phyloP scores from a whole-genome alignment of 2,888 invertebrate genomes.

The Aleiodes alternator region DNA sequence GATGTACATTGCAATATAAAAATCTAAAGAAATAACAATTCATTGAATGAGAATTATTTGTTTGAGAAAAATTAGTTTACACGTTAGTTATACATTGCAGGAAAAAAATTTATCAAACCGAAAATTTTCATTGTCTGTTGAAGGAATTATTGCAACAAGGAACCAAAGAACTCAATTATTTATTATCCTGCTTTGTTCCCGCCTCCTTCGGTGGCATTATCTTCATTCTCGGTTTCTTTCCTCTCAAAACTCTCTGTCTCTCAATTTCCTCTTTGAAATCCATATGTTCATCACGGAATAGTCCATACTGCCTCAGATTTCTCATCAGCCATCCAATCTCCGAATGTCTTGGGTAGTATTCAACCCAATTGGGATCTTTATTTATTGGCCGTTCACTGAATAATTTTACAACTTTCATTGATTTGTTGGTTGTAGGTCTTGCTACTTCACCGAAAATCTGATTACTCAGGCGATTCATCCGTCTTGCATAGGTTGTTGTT shows the following conservation, averaged over 20 bases:
- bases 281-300: slow-evolving; percentile 91
- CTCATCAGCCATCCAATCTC: slow-evolving; percentile 86
- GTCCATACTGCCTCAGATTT: slow-evolving; percentile 84
- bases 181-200: slow-evolving; percentile 48
- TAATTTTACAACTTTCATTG: slow-evolving; percentile 88
- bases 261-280: slow-evolving; percentile 93
- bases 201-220: slow-evolving; percentile 53
- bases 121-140: slow-evolving; percentile 36
- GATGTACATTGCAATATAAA: background rate
- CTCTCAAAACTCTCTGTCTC: slow-evolving; percentile 84
- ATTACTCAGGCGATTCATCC: slow-evolving; percentile 91
- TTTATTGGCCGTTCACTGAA: slow-evolving; percentile 87
- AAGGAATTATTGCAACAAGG: slow-evolving; percentile 6
- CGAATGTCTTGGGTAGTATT: slow-evolving; percentile 91
- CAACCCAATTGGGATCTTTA: slow-evolving; percentile 82
- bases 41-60: no score
- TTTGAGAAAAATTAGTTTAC: no score
- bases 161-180: background rate
- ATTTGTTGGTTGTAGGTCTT: slow-evolving; percentile 84
- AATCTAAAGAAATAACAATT: no score
- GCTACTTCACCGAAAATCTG: slow-evolving; percentile 93
- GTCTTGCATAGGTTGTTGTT: slow-evolving; percentile 86
- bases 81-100: no score
- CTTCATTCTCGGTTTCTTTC: slow-evolving; percentile 77
- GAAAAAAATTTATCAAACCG: background rate